A percentile compares a stretch with the other conserved stretches of the same genome.
These are phyloP conservation scores for Corythaeola cristata DNA, from an alignment of 2,113 vertebrate genomes.

Conservation along the genomic window DNA sequence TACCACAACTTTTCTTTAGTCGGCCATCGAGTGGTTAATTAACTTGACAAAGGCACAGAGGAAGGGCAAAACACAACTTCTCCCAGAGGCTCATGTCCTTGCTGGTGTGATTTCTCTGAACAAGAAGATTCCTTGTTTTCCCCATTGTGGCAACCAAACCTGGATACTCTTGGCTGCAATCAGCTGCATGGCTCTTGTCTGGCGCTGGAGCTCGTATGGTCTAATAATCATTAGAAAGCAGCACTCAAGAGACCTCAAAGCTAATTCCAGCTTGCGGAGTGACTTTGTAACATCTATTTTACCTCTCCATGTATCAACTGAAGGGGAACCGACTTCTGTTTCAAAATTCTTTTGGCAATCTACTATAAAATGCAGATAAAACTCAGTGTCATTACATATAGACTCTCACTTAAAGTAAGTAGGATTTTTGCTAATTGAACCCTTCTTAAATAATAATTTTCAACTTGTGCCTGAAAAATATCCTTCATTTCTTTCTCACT, in stretches of 20 bases:
- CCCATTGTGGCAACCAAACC: not conserved
- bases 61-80: not conserved
- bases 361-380: not conserved
- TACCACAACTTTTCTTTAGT: not conserved
- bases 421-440: not conserved
- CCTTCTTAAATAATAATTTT: not conserved
- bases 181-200: not conserved
- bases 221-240: not conserved
- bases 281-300: not conserved
- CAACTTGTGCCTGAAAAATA: conserved; percentile 3
- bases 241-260: not conserved
- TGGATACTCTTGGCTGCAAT: not conserved
- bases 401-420: not conserved
- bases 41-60: not conserved
- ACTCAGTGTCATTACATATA: not conserved
- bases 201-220: not conserved
- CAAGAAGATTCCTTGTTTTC: not conserved
- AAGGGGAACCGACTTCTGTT: not conserved
- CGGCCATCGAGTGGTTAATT: not conserved
- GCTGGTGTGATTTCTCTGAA: not conserved
- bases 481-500: conserved; percentile 15
- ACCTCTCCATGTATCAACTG: not conserved
- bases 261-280: not conserved
- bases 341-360: not conserved
- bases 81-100: not conserved